Conservation (phyloP, 2,113 vertebrate species). For the Callithrix jacchus region DNA sequence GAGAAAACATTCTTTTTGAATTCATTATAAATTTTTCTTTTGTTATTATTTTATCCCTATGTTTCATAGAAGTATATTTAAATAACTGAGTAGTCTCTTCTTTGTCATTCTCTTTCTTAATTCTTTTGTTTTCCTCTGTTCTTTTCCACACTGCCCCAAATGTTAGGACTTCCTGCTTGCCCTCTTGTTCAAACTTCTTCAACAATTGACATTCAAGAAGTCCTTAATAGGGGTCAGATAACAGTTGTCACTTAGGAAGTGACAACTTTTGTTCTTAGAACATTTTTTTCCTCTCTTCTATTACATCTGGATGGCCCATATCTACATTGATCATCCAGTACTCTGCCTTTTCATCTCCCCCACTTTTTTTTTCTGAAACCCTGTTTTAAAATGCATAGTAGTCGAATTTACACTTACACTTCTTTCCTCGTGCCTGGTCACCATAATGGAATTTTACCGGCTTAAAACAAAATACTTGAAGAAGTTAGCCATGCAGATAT, state of each 20-base stretch:
- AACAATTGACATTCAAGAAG: not conserved
- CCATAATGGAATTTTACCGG: not conserved
- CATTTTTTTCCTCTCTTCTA: not conserved
- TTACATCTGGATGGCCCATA: not conserved
- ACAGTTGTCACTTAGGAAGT: not conserved
- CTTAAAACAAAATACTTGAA: not conserved
- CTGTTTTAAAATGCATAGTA: not conserved
- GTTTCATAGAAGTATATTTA: not conserved
- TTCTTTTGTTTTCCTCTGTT: not conserved
- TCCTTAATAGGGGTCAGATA: not conserved
- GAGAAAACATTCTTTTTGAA: not conserved
- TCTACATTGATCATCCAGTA: not conserved
- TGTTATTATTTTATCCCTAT: not conserved
- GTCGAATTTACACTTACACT: not conserved
- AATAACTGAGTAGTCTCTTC: not conserved
- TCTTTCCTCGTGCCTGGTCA: not conserved
- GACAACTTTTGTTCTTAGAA: not conserved
- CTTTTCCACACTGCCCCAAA: not conserved
- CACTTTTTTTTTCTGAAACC: not conserved
- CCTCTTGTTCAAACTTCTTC: not conserved
- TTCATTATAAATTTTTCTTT: not conserved
- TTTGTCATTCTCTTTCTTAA: not conserved
- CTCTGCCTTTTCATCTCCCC: not conserved
- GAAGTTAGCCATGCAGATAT: not conserved
- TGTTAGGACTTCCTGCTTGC: not conserved